Evolutionary conservation across 2,113 vertebrate genomes (phyloP), one percentile per base, ranked within the genome.

Genomic region (Cryptomyrus ogoouensis): DNA sequence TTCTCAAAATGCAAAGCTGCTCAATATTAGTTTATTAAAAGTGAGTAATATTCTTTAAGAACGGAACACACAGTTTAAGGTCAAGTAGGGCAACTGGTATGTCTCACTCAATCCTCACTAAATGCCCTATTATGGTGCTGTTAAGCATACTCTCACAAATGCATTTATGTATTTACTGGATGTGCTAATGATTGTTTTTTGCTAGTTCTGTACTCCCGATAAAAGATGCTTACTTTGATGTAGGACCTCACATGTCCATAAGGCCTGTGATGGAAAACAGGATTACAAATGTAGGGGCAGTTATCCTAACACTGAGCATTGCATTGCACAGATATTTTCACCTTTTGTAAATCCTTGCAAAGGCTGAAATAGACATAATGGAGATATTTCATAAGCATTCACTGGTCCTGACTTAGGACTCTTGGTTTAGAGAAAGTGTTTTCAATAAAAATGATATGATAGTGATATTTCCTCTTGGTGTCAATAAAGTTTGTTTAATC

Each of bases 201-300:
- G 77, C 42, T 90, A 77, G 56, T 62, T 62, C 24, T 62, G 24
- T 62, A 9, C 8, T 62, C 7, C 6, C 0, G 24, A 62, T 62
- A n/a, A 58, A 58, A 24, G 58, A 62, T 9, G 21, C 7, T n/a
- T 62, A 62, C 58, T 62, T 62, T 62, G 58, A 66, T 66, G 24
- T 66, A 27, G 8, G 24, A 9, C 53, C 70, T 83, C 90, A 83
- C 92, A 91, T 87, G 70, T 88, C 86, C 24, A 88, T 90, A 91
- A 93, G 92, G 88, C 44, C 58, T 86, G 58, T 91, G 92, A 93
- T 90, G 88, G 87, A 94, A 92, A 91, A 89, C 83, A 80, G 87
- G 27, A 88, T 87, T 90, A 88, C 52, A 89, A 86, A 87, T 89
- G 89, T 90, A 90, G 89, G 91, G 91, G 90, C 10, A 90, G 52